These are phyloP conservation scores for Phoebastria nigripes DNA, from an alignment of 2,797 vertebrate species.

Conservation along the genomic window DNA sequence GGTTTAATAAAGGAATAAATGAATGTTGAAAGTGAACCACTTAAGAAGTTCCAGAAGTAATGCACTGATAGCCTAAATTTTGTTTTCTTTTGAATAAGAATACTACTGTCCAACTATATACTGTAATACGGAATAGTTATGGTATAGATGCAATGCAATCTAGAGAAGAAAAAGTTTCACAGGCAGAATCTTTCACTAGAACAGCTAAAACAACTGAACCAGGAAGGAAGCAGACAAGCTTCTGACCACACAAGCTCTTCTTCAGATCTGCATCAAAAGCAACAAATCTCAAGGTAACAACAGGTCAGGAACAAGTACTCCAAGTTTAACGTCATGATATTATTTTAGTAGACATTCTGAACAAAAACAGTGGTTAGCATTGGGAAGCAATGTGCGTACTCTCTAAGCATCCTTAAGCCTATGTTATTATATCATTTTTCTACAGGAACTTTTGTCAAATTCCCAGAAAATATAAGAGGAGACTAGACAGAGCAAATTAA, in stretches of 20 bases:
- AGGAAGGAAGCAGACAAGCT: neutral
- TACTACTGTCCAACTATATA: neutral
- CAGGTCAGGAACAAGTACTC: neutral
- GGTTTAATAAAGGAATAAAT: neutral
- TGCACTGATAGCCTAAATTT: neutral
- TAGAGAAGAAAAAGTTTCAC: neutral
- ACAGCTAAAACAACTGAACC: neutral
- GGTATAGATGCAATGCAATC: neutral
- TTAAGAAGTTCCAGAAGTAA: neutral
- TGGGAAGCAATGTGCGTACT: neutral
- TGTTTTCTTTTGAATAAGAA: neutral
- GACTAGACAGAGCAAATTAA: neutral
- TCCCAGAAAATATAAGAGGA: neutral
- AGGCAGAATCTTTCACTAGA: neutral
- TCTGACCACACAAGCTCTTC: neutral
- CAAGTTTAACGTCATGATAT: neutral
- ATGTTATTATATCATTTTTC: neutral
- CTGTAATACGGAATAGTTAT: neutral
- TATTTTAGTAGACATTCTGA: neutral
- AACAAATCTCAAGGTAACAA: neutral
- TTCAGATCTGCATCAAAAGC: neutral
- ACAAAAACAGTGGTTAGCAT: neutral
- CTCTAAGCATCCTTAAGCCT: neutral
- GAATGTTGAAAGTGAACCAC: neutral
- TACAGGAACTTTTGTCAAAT: neutral